Evolutionary conservation across 2,113 vertebrate genomes (phyloP).

Genomic region (Epinephelus fuscoguttatus): DNA sequence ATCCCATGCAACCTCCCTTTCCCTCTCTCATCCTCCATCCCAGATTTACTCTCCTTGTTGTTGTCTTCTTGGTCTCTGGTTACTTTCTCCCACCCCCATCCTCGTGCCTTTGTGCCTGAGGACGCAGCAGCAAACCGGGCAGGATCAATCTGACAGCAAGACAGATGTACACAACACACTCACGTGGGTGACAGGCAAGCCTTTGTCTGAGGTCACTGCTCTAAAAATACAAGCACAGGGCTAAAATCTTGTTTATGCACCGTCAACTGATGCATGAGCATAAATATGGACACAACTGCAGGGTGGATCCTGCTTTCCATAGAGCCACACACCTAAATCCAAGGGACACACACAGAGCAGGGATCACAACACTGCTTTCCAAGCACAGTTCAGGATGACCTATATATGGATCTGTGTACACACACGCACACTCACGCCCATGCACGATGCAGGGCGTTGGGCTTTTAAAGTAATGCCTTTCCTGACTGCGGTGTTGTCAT

Average conservation of each 20-base stretch:
- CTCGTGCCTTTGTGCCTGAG: constrained; percentile 25
- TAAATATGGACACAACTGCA: constrained; percentile 5
- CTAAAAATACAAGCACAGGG: constrained; percentile 30
- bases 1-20: constrained; percentile 1
- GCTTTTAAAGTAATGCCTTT: constrained; percentile 22
- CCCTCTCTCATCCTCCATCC: constrained; percentile 34
- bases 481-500: constrained; percentile 33
- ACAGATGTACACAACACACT: constrained; percentile 2
- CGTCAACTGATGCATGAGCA: constrained; percentile 8
- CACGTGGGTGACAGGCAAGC: constrained; percentile 9
- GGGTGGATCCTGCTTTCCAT: not conserved
- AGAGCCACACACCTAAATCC: not conserved
- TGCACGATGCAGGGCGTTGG: not conserved
- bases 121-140: constrained; percentile 21
- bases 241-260: constrained; percentile 1
- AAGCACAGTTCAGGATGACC: constrained; percentile 43
- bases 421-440: not conserved
- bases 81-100: constrained; percentile 10
- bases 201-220: constrained; percentile 30
- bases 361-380: constrained; percentile 31
- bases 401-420: constrained; percentile 34
- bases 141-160: constrained; percentile 56
- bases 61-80: constrained; percentile 11
- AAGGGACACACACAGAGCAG: not conserved
- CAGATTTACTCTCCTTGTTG: not conserved